Conservation (phyloP, 2,797 vertebrate species). For the Lutjanus campechanus region DNA sequence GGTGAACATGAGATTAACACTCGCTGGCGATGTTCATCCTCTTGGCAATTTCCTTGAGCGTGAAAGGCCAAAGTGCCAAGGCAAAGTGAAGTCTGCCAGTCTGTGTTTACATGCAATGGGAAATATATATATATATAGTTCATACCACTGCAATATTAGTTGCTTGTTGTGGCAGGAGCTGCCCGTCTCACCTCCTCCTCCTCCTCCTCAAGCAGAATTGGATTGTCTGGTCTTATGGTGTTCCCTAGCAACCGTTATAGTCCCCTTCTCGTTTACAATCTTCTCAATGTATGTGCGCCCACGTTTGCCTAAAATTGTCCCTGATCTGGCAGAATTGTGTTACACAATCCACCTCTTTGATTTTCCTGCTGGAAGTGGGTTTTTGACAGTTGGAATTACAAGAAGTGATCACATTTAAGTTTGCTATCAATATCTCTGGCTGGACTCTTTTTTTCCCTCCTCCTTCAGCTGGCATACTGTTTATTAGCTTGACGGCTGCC, state of each 20-base stretch:
- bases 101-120: conserved; percentile 47
- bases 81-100: conserved; percentile 44
- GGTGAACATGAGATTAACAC: conserved; percentile 48
- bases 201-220: conserved; percentile 44
- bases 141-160: conserved; percentile 31
- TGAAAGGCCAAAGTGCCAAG: conserved; percentile 29
- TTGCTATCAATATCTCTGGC: background rate
- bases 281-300: conserved; percentile 62
- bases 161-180: conserved; percentile 47
- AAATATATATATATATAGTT: conserved; percentile 15
- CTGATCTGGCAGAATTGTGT: conserved; percentile 45
- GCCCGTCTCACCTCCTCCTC: conserved; percentile 53
- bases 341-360: conserved; percentile 43
- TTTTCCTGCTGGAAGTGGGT: background rate
- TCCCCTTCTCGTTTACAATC: conserved; percentile 61
- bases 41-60: conserved; percentile 6
- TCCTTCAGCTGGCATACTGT: background rate
- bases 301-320: conserved; percentile 64
- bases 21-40: conserved; percentile 22
- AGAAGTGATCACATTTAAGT: background rate
- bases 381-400: background rate
- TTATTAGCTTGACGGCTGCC: conserved; percentile 9
- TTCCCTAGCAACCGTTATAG: conserved; percentile 80
- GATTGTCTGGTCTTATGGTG: conserved; percentile 64
- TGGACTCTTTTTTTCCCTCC: background rate